A percentile compares a stretch with the other conserved stretches of the same genome.
These are phyloP conservation scores for Tenthredo livida DNA, from an alignment of 2,888 invertebrate species.

Conservation along the genomic window DNA sequence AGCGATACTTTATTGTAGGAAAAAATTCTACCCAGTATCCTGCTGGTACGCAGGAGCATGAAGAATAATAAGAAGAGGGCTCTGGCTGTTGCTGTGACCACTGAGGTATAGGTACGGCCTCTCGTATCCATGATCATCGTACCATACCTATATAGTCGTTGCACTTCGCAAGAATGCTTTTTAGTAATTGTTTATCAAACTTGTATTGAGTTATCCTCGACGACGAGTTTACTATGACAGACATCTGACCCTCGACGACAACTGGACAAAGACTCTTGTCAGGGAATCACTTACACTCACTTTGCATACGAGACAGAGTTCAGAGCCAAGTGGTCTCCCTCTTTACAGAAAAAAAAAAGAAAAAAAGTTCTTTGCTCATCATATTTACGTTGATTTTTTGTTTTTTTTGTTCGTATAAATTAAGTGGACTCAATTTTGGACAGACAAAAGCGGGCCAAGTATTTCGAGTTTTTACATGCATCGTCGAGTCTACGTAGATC, in stretches of 20 bases:
- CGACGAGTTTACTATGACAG: constrained; percentile 1
- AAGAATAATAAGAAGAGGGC: not conserved
- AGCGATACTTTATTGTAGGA: constrained; percentile 37
- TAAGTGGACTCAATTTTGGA: not conserved
- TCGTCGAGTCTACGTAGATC: not conserved
- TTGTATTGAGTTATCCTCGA: constrained; percentile 31
- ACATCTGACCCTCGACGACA: constrained; percentile 28
- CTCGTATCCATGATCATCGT: not conserved
- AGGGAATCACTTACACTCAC: not conserved
- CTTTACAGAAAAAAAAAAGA: not conserved
- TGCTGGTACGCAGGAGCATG: not conserved
- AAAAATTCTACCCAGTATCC: constrained; percentile 3
- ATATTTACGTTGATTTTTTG: not conserved
- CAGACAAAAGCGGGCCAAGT: not conserved
- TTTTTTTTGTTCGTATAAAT: not conserved
- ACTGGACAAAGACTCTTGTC: constrained; percentile 13
- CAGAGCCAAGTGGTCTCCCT: not conserved
- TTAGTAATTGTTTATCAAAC: not conserved
- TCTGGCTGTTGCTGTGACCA: not conserved
- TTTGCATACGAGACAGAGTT: not conserved
- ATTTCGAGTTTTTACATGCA: not conserved
- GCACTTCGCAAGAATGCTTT: not conserved
- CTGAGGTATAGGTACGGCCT: not conserved
- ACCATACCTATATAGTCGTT: not conserved
- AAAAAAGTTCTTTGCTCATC: not conserved